Percentiles rank a stretch among this genome's conserved stretches.
Evolutionary conservation across 2,113 vertebrate species (phyloP).

Genomic region (Propithecus coquereli): DNA sequence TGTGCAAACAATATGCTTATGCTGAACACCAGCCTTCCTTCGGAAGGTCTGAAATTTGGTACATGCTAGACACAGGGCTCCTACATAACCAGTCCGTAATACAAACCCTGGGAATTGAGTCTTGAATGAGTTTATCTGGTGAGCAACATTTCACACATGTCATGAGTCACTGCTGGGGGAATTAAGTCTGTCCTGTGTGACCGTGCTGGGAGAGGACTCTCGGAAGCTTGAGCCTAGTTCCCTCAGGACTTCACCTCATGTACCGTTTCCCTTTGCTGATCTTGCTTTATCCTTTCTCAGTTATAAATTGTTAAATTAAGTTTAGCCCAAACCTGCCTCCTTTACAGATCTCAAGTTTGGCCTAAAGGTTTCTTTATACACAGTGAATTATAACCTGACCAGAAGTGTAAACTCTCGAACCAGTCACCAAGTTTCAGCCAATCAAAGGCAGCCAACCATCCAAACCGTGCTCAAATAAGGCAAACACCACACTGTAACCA

Average conservation of each 20-base stretch:
- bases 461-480: too few relatives aligned
- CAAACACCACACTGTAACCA: too few relatives aligned
- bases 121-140: neutral
- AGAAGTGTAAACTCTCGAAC: too few relatives aligned
- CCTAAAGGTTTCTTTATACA: too few relatives aligned
- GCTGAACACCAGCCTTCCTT: neutral
- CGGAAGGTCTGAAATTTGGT: neutral
- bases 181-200: neutral
- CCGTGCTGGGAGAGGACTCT: neutral
- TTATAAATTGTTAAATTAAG: neutral
- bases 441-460: too few relatives aligned
- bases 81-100: neutral
- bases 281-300: neutral
- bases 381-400: too few relatives aligned
- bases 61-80: neutral
- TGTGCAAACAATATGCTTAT: neutral
- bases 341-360: too few relatives aligned
- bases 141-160: neutral
- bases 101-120: neutral
- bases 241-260: neutral
- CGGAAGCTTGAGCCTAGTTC: neutral
- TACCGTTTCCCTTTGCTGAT: neutral
- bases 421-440: too few relatives aligned
- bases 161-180: neutral
- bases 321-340: too few relatives aligned